Evolutionary conservation across 2,113 vertebrate genomes (phyloP), one percentile per base, ranked within the genome.

Genomic region (Eulemur rufifrons): DNA sequence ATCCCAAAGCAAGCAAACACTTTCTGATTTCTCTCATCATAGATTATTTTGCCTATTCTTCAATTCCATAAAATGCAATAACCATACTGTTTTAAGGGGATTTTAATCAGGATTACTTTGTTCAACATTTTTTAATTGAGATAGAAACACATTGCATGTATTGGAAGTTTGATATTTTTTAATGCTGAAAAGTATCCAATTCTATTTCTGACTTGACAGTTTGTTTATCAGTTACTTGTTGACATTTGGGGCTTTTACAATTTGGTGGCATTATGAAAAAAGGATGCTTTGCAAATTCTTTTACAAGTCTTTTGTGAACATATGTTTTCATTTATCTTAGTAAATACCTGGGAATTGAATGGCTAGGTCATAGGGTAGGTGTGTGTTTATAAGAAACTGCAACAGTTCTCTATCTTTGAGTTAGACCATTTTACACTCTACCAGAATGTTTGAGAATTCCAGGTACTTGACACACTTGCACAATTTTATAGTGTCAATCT

Each of bases 251-350:
- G 29, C 59, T 47, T 66, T 68, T 80, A 81, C 11, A 86, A 76
- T 83, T 63, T 59, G 45, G 52, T n/a, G 9, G 21, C 47, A 42
- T 61, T 81, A 73, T 61, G 59, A 69, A 54, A 74, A 89, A 87
- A 29, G 1, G 2, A 4, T 69, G 42, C 5, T 61, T 91, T 88
- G 27, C 69, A 87, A 86, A 76, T 76, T 82, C 7, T 66, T 86
- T 78, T 69, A 50, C 59, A 80, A 69, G 18, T 56, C 29, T 59
- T 76, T 52, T 32, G 13, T n/a, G 9, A 64, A 63, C 59, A 91
- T 18, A 63, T 50, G 39, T 61, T 91, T 88, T 94, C 66, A 76
- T 85, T 80, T 95, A 85, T 89, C 25, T 94, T 92, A 42, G 37
- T 47, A 93, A 93, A 76, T 82, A 18, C 54, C 25, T 52, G 29